Evolutionary conservation across 2,888 invertebrate genomes (phyloP), one percentile per base, ranked within the genome.

Genomic region (Lepidonotus clava): DNA sequence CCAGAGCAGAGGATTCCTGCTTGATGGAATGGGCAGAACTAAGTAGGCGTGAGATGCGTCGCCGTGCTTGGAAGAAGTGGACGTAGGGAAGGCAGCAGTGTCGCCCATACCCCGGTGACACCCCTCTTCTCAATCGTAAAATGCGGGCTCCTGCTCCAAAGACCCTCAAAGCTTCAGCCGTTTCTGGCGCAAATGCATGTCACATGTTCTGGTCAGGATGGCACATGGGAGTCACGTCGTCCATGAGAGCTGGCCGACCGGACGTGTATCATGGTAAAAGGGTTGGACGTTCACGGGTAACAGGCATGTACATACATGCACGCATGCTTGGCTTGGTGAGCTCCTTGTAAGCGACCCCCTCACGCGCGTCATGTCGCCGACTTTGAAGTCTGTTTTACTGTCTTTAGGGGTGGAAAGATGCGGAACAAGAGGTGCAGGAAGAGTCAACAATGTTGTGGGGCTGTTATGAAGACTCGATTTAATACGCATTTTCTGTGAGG

Each of bases 181-280:
- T 61, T 61, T 28, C 61, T 61, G 61, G 61, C 61, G 28, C 61
- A 61, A 61, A 61, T 61, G 28, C 61, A 5, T 61, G 61, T 61
- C 61, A 61, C 61, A 28, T 61, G 61, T 61, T n/a, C 61, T 28
- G 28, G 61, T n/a, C n/a, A n/a, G 61, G n/a, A n/a, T n/a, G 53
- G n/a, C 21, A 53, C 53, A 18, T 11, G 2, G 21, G 53, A n/a
- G 21, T 53, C 11, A 8, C 2, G 53, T 6, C 18, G 8, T 18
- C 18, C 21, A 53, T 53, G 53, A 53, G 21, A 53, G 21, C n/a
- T 53, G 53, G 2, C n/a, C n/a, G n/a, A n/a, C n/a, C n/a, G n/a
- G n/a, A n/a, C n/a, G n/a, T n/a, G n/a, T n/a, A n/a, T n/a, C n/a
- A n/a, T n/a, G n/a, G n/a, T n/a, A n/a, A n/a, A n/a, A n/a, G n/a